Conservation (phyloP, 92 coral and sea anemone species). For the Zoanthus sociatus region DNA sequence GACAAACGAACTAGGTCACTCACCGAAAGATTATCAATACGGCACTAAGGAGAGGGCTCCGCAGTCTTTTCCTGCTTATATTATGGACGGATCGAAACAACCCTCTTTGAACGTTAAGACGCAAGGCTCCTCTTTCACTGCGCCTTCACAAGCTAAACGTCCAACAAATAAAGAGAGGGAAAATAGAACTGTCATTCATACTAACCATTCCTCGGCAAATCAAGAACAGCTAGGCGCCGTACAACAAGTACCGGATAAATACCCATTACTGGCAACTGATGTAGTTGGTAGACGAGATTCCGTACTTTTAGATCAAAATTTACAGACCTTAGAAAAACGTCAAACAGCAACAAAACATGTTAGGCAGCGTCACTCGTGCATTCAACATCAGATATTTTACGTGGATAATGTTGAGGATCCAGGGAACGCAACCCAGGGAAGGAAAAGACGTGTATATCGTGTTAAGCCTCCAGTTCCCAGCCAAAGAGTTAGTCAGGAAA, state of each 20-base stretch:
- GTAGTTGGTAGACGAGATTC: background rate
- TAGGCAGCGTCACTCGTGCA: background rate
- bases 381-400: conserved; percentile 34
- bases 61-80: background rate
- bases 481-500: conserved; percentile 16
- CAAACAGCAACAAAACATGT: background rate
- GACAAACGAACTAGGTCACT: background rate
- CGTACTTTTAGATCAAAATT: background rate
- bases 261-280: background rate
- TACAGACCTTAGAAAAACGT: background rate
- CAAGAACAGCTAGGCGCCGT: background rate
- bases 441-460: conserved; percentile 33
- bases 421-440: background rate
- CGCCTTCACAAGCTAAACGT: background rate
- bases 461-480: conserved; percentile 8
- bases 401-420: conserved; percentile 18
- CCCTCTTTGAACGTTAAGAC: background rate
- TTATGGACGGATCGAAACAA: background rate
- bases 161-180: background rate
- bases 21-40: background rate
- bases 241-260: background rate
- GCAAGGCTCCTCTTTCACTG: background rate
- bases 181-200: background rate
- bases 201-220: background rate
- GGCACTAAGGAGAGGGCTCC: background rate